Percentiles rank a stretch among this genome's conserved stretches.
Conservation (phyloP, 2,797 vertebrate genomes). For the Pseudomugil tenellus region DNA sequence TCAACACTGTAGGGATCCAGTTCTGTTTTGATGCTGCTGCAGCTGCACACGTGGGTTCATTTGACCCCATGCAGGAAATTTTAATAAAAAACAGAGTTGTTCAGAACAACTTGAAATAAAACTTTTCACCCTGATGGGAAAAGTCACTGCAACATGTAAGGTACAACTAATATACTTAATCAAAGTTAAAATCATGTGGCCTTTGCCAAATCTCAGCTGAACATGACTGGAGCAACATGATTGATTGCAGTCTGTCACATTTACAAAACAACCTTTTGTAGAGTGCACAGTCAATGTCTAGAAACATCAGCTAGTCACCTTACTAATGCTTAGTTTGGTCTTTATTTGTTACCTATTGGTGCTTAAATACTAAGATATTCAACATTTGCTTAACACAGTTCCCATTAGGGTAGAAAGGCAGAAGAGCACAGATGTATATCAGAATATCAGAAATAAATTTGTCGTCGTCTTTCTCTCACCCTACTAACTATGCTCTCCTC, state of each 20-base stretch:
- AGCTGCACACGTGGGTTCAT: too few relatives aligned
- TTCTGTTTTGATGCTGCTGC: too few relatives aligned
- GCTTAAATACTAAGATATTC: too few relatives aligned
- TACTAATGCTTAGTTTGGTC: not conserved
- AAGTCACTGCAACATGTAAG: not conserved
- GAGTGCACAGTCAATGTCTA: too few relatives aligned
- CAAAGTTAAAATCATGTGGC: not conserved
- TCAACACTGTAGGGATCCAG: too few relatives aligned
- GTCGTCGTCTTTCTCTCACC: conserved; percentile 88
- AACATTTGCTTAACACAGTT: not conserved
- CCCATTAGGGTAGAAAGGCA: not conserved
- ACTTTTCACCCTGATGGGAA: too few relatives aligned
- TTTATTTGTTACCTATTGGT: not conserved
- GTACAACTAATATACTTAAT: not conserved
- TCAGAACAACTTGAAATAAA: too few relatives aligned
- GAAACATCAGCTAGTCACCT: not conserved
- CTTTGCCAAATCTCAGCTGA: not conserved
- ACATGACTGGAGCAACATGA: not conserved
- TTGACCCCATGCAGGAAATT: too few relatives aligned
- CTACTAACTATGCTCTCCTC: conserved; percentile 55
- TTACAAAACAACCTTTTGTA: not conserved
- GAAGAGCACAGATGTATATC: not conserved
- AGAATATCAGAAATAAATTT: not conserved
- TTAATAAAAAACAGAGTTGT: too few relatives aligned
- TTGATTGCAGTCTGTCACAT: not conserved